Evolutionary conservation across 2,888 invertebrate species (phyloP).

Genomic region (Ctena decussata): DNA sequence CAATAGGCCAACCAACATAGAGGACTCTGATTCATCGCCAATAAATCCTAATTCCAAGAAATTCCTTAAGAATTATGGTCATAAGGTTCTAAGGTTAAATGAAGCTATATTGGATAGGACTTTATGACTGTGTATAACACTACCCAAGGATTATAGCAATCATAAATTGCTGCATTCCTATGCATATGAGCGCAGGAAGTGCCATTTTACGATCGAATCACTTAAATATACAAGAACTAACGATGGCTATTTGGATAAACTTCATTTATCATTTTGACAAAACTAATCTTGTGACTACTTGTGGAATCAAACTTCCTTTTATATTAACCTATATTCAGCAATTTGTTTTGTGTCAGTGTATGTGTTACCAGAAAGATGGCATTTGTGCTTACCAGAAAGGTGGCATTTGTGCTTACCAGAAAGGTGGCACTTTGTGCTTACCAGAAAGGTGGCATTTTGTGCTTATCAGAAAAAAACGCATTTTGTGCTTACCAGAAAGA

Average conservation of each 20-base stretch:
- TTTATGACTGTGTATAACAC: conserved; percentile 35
- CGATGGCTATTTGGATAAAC: not conserved
- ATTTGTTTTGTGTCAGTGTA: no score
- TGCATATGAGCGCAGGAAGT: not conserved
- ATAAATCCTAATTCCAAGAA: conserved; percentile 14
- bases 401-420: no score
- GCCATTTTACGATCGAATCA: conserved; percentile 2
- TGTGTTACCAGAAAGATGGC: no score
- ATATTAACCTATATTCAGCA: no score
- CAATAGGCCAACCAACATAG: not conserved
- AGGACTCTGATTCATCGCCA: not conserved
- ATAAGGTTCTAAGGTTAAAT: conserved; percentile 60
- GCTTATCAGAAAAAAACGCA: no score
- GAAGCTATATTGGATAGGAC: conserved; percentile 62
- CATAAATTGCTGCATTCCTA: conserved; percentile 39
- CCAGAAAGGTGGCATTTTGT: no score
- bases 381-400: no score
- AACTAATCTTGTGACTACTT: not conserved
- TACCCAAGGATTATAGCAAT: conserved; percentile 18
- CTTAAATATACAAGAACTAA: not conserved
- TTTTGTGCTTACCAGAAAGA: no score
- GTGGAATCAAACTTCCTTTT: not conserved
- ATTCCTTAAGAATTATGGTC: conserved; percentile 47
- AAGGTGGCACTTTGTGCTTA: no score
- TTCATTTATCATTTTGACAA: not conserved